Percentiles rank a stretch among this genome's conserved stretches.
phyloP scores from a whole-genome alignment of 2,888 invertebrate genomes.

The Fabriciana adippe region DNA sequence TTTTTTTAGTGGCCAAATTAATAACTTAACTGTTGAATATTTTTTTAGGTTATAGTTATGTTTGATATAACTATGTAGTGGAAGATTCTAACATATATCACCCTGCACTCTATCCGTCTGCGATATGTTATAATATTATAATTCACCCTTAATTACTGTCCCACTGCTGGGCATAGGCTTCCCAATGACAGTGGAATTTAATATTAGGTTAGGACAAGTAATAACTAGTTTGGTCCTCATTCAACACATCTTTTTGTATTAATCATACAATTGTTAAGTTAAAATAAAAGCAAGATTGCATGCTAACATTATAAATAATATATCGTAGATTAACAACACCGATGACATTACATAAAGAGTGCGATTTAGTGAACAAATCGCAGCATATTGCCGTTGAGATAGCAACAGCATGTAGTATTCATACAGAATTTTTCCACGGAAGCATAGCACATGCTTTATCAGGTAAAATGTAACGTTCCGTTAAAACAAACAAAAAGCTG shows the following conservation, averaged over 20 bases:
- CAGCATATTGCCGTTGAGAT: not conserved
- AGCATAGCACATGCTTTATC: slow-evolving; percentile 23
- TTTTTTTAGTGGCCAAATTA: not conserved
- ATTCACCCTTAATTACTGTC: too few species aligned
- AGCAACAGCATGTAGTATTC: slow-evolving; percentile 5
- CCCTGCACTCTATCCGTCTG: too few species aligned
- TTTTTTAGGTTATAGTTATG: not conserved
- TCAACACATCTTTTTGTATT: too few species aligned
- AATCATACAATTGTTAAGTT: too few species aligned
- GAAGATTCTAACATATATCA: too few species aligned
- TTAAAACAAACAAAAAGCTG: slow-evolving; percentile 32
- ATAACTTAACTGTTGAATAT: not conserved
- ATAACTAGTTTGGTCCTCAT: too few species aligned
- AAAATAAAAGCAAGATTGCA: too few species aligned
- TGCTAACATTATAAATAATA: not conserved
- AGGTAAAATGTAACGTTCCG: slow-evolving; percentile 31
- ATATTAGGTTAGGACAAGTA: too few species aligned
- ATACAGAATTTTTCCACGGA: slow-evolving; percentile 45
- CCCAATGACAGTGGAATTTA: too few species aligned
- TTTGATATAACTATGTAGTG: too few species aligned
- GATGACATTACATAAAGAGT: not conserved
- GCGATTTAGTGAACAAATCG: not conserved
- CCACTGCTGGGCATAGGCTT: too few species aligned
- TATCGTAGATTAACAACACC: not conserved
- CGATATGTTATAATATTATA: too few species aligned